Conservation (phyloP, 1,140 invertebrate species). For the Papilio aristodemus region DNA sequence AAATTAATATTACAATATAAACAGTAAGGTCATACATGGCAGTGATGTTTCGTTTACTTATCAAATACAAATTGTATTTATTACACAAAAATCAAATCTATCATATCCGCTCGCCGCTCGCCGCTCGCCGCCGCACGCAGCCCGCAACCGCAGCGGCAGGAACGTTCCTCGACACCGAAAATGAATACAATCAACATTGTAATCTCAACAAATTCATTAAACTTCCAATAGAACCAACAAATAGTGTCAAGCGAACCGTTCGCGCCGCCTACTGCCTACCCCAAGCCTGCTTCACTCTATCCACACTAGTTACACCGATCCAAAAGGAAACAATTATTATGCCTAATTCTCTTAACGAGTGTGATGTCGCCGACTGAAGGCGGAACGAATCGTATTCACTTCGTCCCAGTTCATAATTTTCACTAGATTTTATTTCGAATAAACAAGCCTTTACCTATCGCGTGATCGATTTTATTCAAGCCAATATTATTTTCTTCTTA, state of each 20-base stretch:
- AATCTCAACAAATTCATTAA: conserved; percentile 72
- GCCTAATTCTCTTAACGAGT: conserved; percentile 53
- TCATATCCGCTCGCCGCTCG: conserved; percentile 44
- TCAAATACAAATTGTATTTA: conserved; percentile 62
- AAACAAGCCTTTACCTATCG: background rate
- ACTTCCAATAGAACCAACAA: conserved; percentile 74
- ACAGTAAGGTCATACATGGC: conserved; percentile 80
- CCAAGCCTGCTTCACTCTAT: conserved; percentile 54
- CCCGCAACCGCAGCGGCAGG: conserved; percentile 21
- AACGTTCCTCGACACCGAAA: conserved; percentile 44
- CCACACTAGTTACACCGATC: conserved; percentile 60
- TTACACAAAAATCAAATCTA: conserved; percentile 58
- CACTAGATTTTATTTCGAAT: background rate
- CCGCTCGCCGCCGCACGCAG: conserved; percentile 33
- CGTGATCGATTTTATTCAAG: background rate
- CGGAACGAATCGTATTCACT: background rate
- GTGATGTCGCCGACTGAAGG: conserved; percentile 24
- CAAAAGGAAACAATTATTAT: conserved; percentile 57
- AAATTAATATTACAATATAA: conserved; percentile 78
- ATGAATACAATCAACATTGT: conserved; percentile 66
- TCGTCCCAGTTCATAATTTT: background rate
- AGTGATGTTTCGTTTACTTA: conserved; percentile 76
- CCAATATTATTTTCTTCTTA: background rate
- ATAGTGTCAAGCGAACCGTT: conserved; percentile 50
- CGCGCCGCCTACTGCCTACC: conserved; percentile 53